A percentile compares a stretch with the other conserved stretches of the same genome.
Conservation (phyloP, 2,888 invertebrate genomes). For the Sinodicranocentrus sp. region DNA sequence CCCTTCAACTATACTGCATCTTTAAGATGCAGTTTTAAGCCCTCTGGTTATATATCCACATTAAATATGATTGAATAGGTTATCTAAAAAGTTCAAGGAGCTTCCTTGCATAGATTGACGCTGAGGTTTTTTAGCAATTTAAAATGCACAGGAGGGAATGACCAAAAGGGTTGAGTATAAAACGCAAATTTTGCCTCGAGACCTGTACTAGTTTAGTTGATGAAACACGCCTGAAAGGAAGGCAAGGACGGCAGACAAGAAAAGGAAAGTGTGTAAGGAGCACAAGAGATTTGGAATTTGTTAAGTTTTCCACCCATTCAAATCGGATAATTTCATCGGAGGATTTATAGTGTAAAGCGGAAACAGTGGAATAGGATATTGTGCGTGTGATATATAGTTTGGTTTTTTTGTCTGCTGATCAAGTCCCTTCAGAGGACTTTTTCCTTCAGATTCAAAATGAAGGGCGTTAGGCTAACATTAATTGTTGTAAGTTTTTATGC, state of each 20-base stretch:
- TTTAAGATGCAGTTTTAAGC: not conserved
- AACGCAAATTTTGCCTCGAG: slow-evolving; percentile 44
- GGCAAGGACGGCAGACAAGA: slow-evolving; percentile 19
- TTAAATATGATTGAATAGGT: not conserved
- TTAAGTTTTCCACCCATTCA: not conserved
- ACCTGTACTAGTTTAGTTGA: slow-evolving; percentile 57
- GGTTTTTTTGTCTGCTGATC: slow-evolving; percentile 1
- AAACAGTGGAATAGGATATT: not conserved
- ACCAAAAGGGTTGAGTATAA: slow-evolving; percentile 42
- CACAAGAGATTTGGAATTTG: not conserved
- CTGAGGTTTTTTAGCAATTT: not conserved
- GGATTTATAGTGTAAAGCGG: not conserved
- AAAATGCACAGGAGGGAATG: slow-evolving; percentile 47
- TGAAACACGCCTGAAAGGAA: slow-evolving; percentile 46
- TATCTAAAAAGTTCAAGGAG: slow-evolving; percentile 12
- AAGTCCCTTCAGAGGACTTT: slow-evolving; percentile 51
- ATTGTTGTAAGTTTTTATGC: slow-evolving; percentile 50
- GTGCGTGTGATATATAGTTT: slow-evolving; percentile 27
- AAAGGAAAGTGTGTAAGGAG: slow-evolving; percentile 6
- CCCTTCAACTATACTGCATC: slow-evolving; percentile 20
- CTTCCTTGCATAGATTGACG: slow-evolving; percentile 13
- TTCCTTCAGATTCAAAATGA: slow-evolving; percentile 42
- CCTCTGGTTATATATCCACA: not conserved
- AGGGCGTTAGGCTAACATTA: slow-evolving; percentile 41
- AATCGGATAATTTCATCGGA: slow-evolving; percentile 11